Evolutionary conservation across 2,888 invertebrate species (phyloP), one percentile per base, ranked within the genome.

Genomic region (Incurvaria masculella): DNA sequence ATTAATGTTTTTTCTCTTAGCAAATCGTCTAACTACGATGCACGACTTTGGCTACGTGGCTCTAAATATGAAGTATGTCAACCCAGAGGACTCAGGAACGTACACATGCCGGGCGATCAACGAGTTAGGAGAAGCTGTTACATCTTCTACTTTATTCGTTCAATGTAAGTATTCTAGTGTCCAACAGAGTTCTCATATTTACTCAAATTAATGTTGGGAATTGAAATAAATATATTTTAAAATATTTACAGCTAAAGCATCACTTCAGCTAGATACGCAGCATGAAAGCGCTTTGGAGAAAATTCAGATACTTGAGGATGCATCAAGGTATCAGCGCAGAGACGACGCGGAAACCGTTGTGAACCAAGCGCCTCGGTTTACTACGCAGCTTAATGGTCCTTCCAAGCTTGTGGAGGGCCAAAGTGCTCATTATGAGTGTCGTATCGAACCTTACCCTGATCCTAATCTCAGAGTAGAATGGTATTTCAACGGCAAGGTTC

Each of bases 1-100:
- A n/a, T 19, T 45, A 18, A 20, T 20, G 20, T 17, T 26, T 43
- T 4, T 40, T 45, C 21, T 68, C 68, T 49, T 55, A 88, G 88
- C 93, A n/a, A 94, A 94, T 64, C 90, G 94, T 51, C 81, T 91
- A 23, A 91, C 92, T 41, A 95, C 96, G 10, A 94, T 96, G 89
- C 94, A 97, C 65, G 98, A 99, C 68, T 97, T 98, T 66, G 98
- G 98, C 44, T 97, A 96, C 66, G 97, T 97, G 21, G 95, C 96
- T 38, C 79, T 94, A 17, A 94, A 95, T 60, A 91, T 94, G 90
- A 94, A 94, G 65, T 94, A 94, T 60, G 93, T 93, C 0, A 92
- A 92, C 63, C 94, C 96, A 19, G 95, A 95, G 70, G 98, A 98
- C 73, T 94, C 95, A 2, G 97, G 97, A 42, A 94, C 95, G 38